These are phyloP conservation scores for Ecdyonurus torrentis DNA, from an alignment of 2,888 invertebrate species.

Conservation along the genomic window DNA sequence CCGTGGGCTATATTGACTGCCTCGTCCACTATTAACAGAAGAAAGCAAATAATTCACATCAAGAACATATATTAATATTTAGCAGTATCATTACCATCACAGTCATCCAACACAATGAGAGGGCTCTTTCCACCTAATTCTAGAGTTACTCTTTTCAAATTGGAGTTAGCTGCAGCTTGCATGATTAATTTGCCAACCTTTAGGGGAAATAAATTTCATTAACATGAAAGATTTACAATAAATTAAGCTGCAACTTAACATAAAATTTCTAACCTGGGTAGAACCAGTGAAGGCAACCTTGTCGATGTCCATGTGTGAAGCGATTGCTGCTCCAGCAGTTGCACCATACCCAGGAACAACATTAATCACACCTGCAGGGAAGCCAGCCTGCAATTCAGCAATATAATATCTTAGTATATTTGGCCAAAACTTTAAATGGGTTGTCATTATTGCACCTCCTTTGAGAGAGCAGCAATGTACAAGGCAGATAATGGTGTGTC, in stretches of 20 bases:
- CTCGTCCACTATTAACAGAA: constrained; percentile 9
- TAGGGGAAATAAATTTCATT: neutral
- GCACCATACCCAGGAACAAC: constrained; percentile 59
- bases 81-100: constrained; percentile 38
- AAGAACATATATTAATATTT: no score
- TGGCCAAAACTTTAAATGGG: neutral
- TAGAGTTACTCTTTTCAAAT: constrained; percentile 64
- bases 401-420: neutral
- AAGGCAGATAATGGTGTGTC: constrained; percentile 69
- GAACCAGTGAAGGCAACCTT: constrained; percentile 75
- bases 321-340: constrained; percentile 51
- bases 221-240: neutral
- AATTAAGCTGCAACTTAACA: no score
- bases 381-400: constrained; percentile 37
- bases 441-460: constrained; percentile 32
- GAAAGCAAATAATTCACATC: no score
- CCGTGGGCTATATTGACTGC: constrained; percentile 37
- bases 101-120: constrained; percentile 69
- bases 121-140: constrained; percentile 87
- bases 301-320: constrained; percentile 46
- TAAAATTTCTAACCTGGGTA: constrained; percentile 32
- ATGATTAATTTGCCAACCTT: constrained; percentile 30
- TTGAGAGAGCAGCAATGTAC: constrained; percentile 48
- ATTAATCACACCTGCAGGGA: constrained; percentile 64
- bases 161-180: constrained; percentile 52